Evolutionary conservation across 2,797 vertebrate genomes (phyloP), one percentile per base, ranked within the genome.

Genomic region (Botia almorhae): DNA sequence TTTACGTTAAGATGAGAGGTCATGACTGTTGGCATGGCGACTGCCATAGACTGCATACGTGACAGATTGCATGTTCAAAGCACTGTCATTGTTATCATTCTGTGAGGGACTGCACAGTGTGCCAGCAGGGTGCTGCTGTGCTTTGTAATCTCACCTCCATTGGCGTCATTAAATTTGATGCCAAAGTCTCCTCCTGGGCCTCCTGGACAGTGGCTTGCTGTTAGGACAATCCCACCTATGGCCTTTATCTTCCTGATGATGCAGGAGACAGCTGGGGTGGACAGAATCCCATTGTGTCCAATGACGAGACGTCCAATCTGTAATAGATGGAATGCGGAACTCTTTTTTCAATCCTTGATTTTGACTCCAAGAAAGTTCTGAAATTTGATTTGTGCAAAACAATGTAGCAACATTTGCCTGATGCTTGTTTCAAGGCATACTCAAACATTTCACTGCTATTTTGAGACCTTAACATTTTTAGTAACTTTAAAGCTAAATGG

Each of bases 191-290:
- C 97, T 69, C 93, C 95, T 0, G 97, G 97, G 33, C 98, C 98
- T 85, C 97, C 98, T 3, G 97, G 96, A 91, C 96, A 97, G 91
- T 98, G 98, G 88, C 98, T 99, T 29, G 98, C 98, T 84, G 98
- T 99, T 43, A 99, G 91, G 89, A 99, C 96, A 91, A 99, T 99
- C 70, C 98, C 98, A 56, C 98, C 97, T 46, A 96, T 96, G 68
- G 98, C 98, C 90, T 99, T 99, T 91, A 98, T 97, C 93, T 99
- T 99, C 84, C 97, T 94, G 92, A 99, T 98, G 91, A 99, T 97
- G 90, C 98, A 98, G 17, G 98, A 99, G 82, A 98, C 96, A 21
- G 98, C 98, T 70, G 98, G 98, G 6, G 98, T 99, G 19, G 98
- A 99, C 87, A 99, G 93, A 84, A 99, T 96, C 84, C 98, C 97